Base-by-base conservation (phyloP, 2,113 vertebrate species). In the Bos javanicus region DNA sequence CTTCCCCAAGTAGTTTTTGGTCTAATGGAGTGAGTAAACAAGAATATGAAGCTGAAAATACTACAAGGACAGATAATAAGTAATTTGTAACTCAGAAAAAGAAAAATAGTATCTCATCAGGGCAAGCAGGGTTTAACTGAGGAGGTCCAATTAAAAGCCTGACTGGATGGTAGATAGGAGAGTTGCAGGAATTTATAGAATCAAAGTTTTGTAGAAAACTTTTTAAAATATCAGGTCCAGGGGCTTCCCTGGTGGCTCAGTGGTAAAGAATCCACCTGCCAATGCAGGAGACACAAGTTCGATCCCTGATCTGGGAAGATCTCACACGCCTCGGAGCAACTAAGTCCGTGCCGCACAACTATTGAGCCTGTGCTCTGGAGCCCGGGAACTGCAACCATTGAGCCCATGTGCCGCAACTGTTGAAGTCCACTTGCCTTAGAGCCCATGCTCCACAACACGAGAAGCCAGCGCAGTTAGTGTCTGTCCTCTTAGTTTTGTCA, bases 301-400 rank as follows among this genome's bases (percentile, higher is more conserved):
- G 2, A 48, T 80, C 76, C 15, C 76, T 48, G 43, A 46, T 9
- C 43, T 28, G 76, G 76, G 76, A 78, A 48, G 76, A 30, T 30
- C 43, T 46, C 43, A 2, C 43, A 30, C 0, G 4, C 43, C 76
- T 78, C 2, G 0, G 67, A 23, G n/a, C 67, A 71, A 6, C n/a
- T 39, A 71, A 39, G 67, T 71, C 67, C 8, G 10, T 71, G n/a
- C 19, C 1, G 1, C 67, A 39, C n/a, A 71, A 23, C n/a, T 23
- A 3, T 39, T 23, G 67, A 5, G 67, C 67, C n/a, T 71, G 67
- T 39, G n/a, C 67, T 36, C n/a, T 2, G 67, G 67, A 39, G 67
- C n/a, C 67, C 0, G 0, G 19, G n/a, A 39, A 5, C 33, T 2
- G 1, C 33, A 19, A 2, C 64, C 33, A 1, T 16, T 33, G 30